These are phyloP conservation scores for Diplodus sargus DNA, from an alignment of 2,797 vertebrate species.

Conservation along the genomic window DNA sequence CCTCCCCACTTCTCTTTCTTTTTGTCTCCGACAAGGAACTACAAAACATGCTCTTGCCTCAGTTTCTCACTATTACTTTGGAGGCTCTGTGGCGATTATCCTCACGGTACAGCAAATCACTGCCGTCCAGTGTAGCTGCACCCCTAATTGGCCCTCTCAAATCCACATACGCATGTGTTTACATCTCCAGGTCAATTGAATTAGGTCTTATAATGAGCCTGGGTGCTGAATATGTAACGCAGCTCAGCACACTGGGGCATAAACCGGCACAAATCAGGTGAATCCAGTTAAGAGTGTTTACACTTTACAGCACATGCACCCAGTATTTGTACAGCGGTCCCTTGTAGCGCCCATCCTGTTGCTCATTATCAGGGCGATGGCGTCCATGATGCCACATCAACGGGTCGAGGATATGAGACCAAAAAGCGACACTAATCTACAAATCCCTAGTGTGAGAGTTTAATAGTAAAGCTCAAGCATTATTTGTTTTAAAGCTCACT, in stretches of 20 bases:
- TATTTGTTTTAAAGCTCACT: slow-evolving; percentile 76
- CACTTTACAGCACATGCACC: slow-evolving; percentile 71
- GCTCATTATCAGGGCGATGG: slow-evolving; percentile 70
- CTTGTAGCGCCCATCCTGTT: slow-evolving; percentile 62
- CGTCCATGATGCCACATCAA: slow-evolving; percentile 57
- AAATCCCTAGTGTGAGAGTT: slow-evolving; percentile 72
- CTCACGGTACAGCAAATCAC: slow-evolving; percentile 49
- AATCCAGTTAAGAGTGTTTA: slow-evolving; percentile 77
- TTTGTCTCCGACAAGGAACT: slow-evolving; percentile 56
- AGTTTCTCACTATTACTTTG: slow-evolving; percentile 40
- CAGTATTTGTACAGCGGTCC: slow-evolving; percentile 54
- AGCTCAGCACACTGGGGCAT: slow-evolving; percentile 71
- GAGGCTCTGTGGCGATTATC: slow-evolving; percentile 56
- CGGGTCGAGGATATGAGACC: slow-evolving; percentile 60
- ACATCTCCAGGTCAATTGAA: slow-evolving; percentile 73
- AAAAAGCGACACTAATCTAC: slow-evolving; percentile 77
- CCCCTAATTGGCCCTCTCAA: slow-evolving; percentile 60
- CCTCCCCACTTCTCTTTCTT: slow-evolving; percentile 72
- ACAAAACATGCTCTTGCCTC: slow-evolving; percentile 49
- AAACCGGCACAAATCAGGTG: slow-evolving; percentile 81
- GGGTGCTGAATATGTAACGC: slow-evolving; percentile 61
- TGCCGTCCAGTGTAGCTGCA: slow-evolving; percentile 28
- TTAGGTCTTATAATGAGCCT: slow-evolving; percentile 71
- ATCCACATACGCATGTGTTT: slow-evolving; percentile 62
- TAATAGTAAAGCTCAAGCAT: slow-evolving; percentile 80